Evolutionary conservation across 2,797 vertebrate species (phyloP).

Genomic region (Chelonia mydas): DNA sequence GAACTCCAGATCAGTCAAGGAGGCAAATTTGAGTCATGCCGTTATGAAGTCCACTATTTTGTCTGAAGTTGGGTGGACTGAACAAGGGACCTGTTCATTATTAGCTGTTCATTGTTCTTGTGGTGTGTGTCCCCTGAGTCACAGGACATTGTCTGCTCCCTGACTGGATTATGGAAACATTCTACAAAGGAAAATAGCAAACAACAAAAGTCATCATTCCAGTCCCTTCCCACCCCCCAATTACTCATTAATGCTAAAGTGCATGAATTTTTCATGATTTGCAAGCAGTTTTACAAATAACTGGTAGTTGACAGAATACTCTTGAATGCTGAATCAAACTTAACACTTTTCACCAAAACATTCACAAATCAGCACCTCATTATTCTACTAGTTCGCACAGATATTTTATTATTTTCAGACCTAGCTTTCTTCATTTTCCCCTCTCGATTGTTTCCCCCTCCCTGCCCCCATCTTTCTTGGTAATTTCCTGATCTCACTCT

Average conservation of each 20-base stretch:
- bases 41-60: neutral
- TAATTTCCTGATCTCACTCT: neutral
- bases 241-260: neutral
- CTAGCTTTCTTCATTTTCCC: neutral
- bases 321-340: neutral
- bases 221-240: neutral
- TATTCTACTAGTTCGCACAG: neutral
- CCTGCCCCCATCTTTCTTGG: neutral
- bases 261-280: neutral
- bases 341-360: neutral
- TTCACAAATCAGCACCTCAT: neutral
- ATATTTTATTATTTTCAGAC: neutral
- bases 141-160: neutral
- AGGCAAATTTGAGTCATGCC: neutral
- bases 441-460: accelerated
- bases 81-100: neutral
- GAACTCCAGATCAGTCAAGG: neutral
- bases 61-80: neutral
- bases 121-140: neutral
- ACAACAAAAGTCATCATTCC: too few species aligned
- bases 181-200: neutral
- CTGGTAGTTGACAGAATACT: neutral
- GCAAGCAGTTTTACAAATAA: neutral
- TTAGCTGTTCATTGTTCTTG: neutral
- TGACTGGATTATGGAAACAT: neutral